Conservation (phyloP, 1,140 invertebrate species). For the Drosophila pandora region DNA sequence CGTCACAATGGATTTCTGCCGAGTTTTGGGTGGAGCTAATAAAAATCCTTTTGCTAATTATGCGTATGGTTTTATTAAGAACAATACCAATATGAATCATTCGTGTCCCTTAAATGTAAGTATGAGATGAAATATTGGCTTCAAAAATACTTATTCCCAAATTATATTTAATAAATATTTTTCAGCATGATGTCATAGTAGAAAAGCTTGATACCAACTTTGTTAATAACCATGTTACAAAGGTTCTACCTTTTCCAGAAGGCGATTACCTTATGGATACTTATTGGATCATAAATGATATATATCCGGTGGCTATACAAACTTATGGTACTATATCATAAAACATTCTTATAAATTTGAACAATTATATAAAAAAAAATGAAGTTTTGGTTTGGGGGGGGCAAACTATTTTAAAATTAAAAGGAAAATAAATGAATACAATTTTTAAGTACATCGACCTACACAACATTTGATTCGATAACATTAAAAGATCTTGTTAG, state of each 20-base stretch:
- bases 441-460: no score
- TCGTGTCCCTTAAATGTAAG: slow-evolving; percentile 9
- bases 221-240: neutral
- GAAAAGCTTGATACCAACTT: neutral
- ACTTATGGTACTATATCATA: neutral
- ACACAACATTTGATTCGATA: no score
- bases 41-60: neutral
- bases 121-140: neutral
- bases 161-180: neutral
- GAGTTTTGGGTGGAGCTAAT: slow-evolving; percentile 1
- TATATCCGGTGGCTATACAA: neutral
- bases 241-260: neutral
- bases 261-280: neutral
- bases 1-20: slow-evolving; percentile 11
- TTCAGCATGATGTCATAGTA: neutral
- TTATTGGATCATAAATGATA: neutral
- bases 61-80: neutral
- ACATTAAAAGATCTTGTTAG: no score
- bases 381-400: no score
- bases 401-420: no score
- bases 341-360: neutral
- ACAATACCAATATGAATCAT: slow-evolving; percentile 14
- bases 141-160: no score
- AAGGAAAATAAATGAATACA: no score
- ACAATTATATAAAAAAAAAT: no score